Evolutionary conservation across 2,888 invertebrate species (phyloP), one percentile per base, ranked within the genome.

Genomic region (Caenorhabditis uteleia): DNA sequence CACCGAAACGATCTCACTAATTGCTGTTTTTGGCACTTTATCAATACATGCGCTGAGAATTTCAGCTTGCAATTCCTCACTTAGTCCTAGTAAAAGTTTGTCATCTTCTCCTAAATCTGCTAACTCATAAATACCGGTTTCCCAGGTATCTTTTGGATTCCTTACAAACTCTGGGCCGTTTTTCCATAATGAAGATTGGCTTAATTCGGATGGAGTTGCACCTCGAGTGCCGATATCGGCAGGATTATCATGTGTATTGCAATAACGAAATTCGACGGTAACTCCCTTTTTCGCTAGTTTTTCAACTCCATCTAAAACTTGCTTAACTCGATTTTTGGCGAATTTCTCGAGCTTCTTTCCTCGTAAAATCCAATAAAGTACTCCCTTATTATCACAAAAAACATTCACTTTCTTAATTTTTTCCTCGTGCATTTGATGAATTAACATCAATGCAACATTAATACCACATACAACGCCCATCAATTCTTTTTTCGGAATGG

Each of bases 221-320:
- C 56, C 56, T 33, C 48, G 25, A 10, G 56, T 56, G 2, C 27
- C 23, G 18, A 34, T 26, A n/a, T 48, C 56, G 6, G 56, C 56
- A 20, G 48, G 48, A 21, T 56, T 56, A 3, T 56, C 26, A 5
- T 46, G 33, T 14, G 56, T 56, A 16, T 18, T 21, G 1, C 36
- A 36, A 27, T 56, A 43, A 1, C 27, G 4, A 12, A 56, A 42
- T 10, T 23, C 20, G 7, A 38, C 16, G 4, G 21, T 20, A 1
- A 16, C 16, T 8, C 18, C 18, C 4, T 18, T 10, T 16, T 29
- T 20, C 16, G 31, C 26, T 10, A 56, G 16, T 3, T 42, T 34
- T 20, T 29, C 16, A 8, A 40, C 6, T 2, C 14, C 31, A 2
- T 31, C 23, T 34, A n/a, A 20, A 7, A 47, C 42, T 48, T 56